Base-by-base conservation (phyloP, 2,888 invertebrate species). In the Listrodromus nycthemerus region DNA sequence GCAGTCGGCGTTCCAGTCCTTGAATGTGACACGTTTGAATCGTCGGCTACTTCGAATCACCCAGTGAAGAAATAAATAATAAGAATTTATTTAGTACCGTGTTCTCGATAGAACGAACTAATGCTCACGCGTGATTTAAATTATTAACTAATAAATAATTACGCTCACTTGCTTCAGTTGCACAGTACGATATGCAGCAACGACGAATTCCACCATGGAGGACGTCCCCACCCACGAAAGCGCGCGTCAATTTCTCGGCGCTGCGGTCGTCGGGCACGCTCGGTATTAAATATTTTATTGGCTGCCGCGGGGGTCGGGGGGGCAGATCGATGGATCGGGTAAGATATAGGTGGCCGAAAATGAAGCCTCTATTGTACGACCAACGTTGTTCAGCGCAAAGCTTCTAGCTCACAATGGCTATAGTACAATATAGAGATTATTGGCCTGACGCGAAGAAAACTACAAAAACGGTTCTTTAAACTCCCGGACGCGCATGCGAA, bases 171-270 rank as follows among this genome's bases (percentile, higher is more conserved):
- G 61, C 30, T 61, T 61, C 21, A 2, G 61, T 61, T 61, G 61
- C 61, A 61, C 61, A n/a, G 30, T 27, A 61, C 61, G 61, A 61
- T 61, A 30, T 61, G 61, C 61, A 61, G n/a, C 16, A 61, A 30
- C 30, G 61, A 27, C 61, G 61, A 61, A 61, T 61, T 61, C 30
- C 61, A 61, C 61, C 61, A 61, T 61, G 61, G 61, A 61, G 61
- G 61, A 61, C 30, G 61, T 61, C 61, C 61, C 61, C 61, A 61
- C 61, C 61, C 61, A 61, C 30, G 55, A 55, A 55, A 55, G 30
- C 61, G 61, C 61, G 61, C 61, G 30, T 61, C 61, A 61, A 61
- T 61, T 61, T 30, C 16, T 6, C 27, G 27, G 61, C 61, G 61
- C 61, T 61, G 27, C 27, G 5, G n/a, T 61, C 61, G 30, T 16